Evolutionary conservation across 2,797 vertebrate species (phyloP).

Genomic region (Catharus ustulatus): DNA sequence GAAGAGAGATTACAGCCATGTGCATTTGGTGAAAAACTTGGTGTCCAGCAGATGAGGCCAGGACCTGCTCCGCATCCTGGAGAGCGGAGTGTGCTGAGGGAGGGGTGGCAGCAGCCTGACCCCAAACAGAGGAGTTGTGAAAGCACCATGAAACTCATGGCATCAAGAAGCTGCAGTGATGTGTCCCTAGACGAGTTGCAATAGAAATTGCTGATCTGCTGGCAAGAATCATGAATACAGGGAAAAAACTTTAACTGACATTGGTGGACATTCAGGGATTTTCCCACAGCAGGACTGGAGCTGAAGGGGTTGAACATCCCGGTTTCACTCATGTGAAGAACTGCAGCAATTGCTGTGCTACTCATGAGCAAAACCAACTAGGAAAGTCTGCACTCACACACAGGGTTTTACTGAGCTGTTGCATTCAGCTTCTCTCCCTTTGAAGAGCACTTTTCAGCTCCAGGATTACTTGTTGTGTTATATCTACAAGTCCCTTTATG

Average conservation of each 20-base stretch:
- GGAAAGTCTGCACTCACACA: neutral
- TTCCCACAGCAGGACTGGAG: neutral
- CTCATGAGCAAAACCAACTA: neutral
- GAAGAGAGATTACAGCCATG: neutral
- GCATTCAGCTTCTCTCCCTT: neutral
- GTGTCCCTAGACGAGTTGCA: neutral
- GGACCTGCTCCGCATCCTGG: neutral
- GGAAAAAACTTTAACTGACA: neutral
- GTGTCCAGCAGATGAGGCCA: neutral
- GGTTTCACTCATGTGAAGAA: neutral
- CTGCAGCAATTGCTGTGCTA: neutral
- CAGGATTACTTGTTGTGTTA: neutral
- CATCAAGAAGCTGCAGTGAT: neutral
- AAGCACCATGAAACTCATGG: rapidly evolving
- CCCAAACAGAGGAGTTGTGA: neutral
- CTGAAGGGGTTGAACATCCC: neutral
- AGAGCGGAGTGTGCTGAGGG: rapidly evolving
- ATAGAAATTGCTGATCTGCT: neutral
- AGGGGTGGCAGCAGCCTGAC: neutral
- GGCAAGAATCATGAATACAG: no score
- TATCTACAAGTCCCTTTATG: neutral
- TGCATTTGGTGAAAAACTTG: neutral
- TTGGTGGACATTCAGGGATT: neutral
- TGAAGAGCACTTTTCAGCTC: neutral
- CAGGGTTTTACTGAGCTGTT: neutral